phyloP scores from a whole-genome alignment of 2,113 vertebrate genomes.

The Hyperoodon ampullatus region DNA sequence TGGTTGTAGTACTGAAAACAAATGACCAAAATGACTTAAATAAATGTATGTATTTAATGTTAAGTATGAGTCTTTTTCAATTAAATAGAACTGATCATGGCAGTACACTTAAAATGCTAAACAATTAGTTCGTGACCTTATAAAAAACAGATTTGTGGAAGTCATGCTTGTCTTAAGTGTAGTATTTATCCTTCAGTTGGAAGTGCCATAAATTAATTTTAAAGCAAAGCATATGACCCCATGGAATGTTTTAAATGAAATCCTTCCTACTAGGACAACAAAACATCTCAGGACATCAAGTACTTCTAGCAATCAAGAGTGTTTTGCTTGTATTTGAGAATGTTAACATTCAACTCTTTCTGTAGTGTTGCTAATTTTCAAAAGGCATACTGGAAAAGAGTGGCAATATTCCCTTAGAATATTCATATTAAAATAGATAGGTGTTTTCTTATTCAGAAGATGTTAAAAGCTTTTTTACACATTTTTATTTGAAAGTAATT shows the following conservation, averaged over 20 bases:
- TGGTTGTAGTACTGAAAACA: background rate
- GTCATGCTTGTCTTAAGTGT: background rate
- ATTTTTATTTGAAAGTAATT: constrained; percentile 34
- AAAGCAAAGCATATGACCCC: background rate
- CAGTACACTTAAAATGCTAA: background rate
- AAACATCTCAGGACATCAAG: background rate
- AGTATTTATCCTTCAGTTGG: background rate
- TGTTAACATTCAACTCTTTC: background rate
- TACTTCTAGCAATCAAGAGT: background rate
- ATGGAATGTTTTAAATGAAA: background rate
- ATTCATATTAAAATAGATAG: background rate
- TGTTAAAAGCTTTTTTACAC: background rate
- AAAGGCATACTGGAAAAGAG: background rate
- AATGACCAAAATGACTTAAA: constrained; percentile 21
- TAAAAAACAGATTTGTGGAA: constrained; percentile 3
- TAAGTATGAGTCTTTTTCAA: constrained; percentile 5
- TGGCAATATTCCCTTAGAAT: background rate
- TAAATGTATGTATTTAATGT: constrained; percentile 21
- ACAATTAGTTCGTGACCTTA: background rate
- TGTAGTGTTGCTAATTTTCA: background rate
- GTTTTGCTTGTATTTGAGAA: constrained; percentile 14
- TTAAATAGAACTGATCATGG: background rate
- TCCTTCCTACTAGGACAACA: background rate
- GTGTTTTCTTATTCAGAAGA: background rate
- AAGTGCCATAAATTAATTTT: background rate